Evolutionary conservation across 2,888 invertebrate genomes (phyloP).

Genomic region (Tridacna crocea): DNA sequence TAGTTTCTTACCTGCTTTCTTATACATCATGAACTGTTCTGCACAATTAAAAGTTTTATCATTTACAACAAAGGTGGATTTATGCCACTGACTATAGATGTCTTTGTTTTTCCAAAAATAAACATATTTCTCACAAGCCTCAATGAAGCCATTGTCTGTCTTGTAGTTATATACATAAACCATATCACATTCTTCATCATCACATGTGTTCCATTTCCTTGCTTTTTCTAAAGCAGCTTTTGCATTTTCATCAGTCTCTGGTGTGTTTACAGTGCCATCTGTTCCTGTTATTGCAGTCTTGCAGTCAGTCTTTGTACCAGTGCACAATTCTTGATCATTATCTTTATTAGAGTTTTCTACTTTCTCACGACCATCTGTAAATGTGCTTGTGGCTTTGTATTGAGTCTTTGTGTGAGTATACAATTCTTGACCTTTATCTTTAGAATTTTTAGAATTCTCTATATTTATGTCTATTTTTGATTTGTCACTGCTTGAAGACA

Average conservation of each 20-base stretch:
- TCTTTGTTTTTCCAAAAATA: conserved; percentile 75
- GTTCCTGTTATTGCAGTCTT: too few relatives aligned
- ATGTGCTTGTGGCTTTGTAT: too few relatives aligned
- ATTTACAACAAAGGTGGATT: conserved; percentile 66
- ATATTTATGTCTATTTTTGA: too few relatives aligned
- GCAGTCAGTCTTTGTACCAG: too few relatives aligned
- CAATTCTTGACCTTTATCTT: too few relatives aligned
- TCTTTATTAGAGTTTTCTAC: too few relatives aligned
- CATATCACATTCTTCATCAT: background rate
- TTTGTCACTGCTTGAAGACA: too few relatives aligned
- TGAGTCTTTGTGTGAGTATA: too few relatives aligned
- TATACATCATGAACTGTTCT: conserved; percentile 82
- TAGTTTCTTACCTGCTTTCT: conserved; percentile 76
- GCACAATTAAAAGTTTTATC: conserved; percentile 74
- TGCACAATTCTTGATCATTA: too few relatives aligned
- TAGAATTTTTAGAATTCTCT: too few relatives aligned
- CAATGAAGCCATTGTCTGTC: conserved; percentile 4
- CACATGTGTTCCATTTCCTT: conserved; percentile 5
- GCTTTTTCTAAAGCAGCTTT: background rate
- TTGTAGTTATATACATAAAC: conserved; percentile 4
- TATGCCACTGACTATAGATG: conserved; percentile 79
- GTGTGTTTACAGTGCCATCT: background rate
- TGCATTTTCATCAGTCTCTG: background rate
- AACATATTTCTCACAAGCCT: conserved; percentile 66
- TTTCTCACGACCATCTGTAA: too few relatives aligned